Evolutionary conservation across 2,113 vertebrate species (phyloP).

Genomic region (Psittacara wagleri): DNA sequence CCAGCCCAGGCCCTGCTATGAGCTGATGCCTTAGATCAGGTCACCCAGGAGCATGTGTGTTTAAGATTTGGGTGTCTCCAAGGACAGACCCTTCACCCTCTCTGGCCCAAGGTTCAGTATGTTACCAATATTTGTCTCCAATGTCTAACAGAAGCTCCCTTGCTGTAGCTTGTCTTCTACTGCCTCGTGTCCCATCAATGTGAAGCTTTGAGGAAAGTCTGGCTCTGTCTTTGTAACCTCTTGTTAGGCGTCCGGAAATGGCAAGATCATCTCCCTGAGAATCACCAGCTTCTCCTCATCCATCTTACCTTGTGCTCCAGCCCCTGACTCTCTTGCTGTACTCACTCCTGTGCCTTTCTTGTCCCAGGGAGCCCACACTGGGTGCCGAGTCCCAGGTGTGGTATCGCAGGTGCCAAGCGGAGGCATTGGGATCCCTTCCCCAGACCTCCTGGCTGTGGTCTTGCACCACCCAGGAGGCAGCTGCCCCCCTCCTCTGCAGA

Average conservation of each 20-base stretch:
- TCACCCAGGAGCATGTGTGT: neutral
- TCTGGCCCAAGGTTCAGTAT: neutral
- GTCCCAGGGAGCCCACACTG: neutral
- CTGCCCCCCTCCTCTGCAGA: neutral
- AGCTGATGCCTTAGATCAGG: neutral
- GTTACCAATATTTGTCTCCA: fast-evolving
- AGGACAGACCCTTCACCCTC: neutral
- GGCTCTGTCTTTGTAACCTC: neutral
- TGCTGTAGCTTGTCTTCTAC: neutral
- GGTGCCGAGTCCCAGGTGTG: neutral
- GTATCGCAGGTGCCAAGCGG: neutral
- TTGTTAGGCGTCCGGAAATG: neutral
- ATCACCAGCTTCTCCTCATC: neutral
- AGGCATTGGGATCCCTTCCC: neutral
- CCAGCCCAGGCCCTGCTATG: too few relatives aligned
- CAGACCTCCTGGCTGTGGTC: neutral
- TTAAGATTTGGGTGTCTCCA: neutral
- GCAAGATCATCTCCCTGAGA: neutral
- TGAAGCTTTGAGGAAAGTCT: neutral
- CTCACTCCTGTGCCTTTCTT: neutral
- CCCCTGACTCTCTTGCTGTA: neutral
- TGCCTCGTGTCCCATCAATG: neutral
- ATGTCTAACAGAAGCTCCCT: neutral
- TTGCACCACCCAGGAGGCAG: neutral
- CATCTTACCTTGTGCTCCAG: fast-evolving